These are phyloP conservation scores for Tenrec ecaudatus DNA, from an alignment of 2,113 vertebrate genomes.

Conservation along the genomic window DNA sequence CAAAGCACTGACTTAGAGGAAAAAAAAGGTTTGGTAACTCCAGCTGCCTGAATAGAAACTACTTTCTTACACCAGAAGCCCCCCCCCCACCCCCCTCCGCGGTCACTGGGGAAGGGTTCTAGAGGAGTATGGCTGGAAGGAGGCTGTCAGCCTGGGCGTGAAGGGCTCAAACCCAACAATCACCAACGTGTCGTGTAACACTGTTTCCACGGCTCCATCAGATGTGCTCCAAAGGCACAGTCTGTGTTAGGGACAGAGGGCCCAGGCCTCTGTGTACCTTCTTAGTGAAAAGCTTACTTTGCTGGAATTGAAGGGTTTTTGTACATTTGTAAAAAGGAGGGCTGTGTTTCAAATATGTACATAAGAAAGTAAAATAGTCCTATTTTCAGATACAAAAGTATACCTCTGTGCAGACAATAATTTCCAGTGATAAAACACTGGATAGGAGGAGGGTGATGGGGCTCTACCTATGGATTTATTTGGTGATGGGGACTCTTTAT, in stretches of 20 bases:
- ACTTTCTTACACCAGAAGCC: constrained; percentile 75
- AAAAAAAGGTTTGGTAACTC: constrained; percentile 68
- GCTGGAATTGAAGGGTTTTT: neutral
- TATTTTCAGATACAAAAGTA: neutral
- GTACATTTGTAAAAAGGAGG: constrained; percentile 34
- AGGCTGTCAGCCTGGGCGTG: constrained; percentile 36
- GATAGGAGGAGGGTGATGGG: neutral
- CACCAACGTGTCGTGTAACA: neutral
- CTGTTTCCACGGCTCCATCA: neutral
- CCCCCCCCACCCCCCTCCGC: no score
- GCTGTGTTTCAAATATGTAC: neutral
- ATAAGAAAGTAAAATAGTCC: neutral
- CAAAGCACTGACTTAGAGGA: constrained; percentile 8
- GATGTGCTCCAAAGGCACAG: neutral
- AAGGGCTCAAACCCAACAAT: neutral
- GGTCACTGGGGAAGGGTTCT: constrained; percentile 78
- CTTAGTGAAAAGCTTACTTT: constrained; percentile 11
- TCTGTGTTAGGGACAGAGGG: neutral
- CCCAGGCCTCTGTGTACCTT: neutral
- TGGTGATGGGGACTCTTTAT: neutral
- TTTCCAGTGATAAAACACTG: neutral
- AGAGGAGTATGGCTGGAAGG: constrained; percentile 74
- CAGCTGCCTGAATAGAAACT: constrained; percentile 79
- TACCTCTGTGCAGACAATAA: neutral
- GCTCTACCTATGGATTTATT: neutral